phyloP scores from a whole-genome alignment of 2,113 vertebrate genomes.

The Callionymus lyra region DNA sequence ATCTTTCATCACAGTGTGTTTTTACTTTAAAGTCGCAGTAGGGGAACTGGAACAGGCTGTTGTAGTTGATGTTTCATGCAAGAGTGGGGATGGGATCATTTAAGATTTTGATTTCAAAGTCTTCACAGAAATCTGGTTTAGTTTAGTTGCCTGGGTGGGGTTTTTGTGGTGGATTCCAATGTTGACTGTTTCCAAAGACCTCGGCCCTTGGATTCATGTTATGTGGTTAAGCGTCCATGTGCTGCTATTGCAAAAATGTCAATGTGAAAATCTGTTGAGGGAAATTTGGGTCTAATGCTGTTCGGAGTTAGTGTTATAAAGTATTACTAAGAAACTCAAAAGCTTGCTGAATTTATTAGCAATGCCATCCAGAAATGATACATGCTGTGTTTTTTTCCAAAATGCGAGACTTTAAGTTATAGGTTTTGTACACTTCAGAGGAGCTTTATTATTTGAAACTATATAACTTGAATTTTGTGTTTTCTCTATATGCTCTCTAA shows the following conservation, averaged over 20 bases:
- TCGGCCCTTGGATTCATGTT: conserved; percentile 49
- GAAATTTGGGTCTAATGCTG: conserved; percentile 8
- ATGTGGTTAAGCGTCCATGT: conserved; percentile 60
- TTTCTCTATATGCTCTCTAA: conserved; percentile 47
- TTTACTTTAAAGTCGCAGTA: conserved; percentile 1
- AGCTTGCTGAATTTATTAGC: too few relatives aligned
- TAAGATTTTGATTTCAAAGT: conserved; percentile 33
- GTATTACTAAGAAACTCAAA: too few relatives aligned
- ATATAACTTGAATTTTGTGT: conserved; percentile 9
- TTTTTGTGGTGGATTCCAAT: conserved; percentile 53
- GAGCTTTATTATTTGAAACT: conserved; percentile 24
- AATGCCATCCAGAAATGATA: too few relatives aligned
- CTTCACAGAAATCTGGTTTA: conserved; percentile 52
- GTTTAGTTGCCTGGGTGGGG: conserved; percentile 63
- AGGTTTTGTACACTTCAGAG: not conserved
- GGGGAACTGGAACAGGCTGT: not conserved
- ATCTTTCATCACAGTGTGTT: conserved; percentile 3
- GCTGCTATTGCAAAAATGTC: conserved; percentile 60
- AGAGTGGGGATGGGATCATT: conserved; percentile 7
- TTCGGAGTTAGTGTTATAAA: not conserved
- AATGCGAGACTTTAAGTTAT: too few relatives aligned
- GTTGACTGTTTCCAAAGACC: conserved; percentile 60
- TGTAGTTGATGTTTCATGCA: conserved; percentile 11
- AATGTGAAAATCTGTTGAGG: conserved; percentile 19
- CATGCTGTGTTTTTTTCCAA: too few relatives aligned